A percentile compares a stretch with the other conserved stretches of the same genome.
Evolutionary conservation across 2,113 vertebrate species (phyloP).

Genomic region (Delphinus delphis): DNA sequence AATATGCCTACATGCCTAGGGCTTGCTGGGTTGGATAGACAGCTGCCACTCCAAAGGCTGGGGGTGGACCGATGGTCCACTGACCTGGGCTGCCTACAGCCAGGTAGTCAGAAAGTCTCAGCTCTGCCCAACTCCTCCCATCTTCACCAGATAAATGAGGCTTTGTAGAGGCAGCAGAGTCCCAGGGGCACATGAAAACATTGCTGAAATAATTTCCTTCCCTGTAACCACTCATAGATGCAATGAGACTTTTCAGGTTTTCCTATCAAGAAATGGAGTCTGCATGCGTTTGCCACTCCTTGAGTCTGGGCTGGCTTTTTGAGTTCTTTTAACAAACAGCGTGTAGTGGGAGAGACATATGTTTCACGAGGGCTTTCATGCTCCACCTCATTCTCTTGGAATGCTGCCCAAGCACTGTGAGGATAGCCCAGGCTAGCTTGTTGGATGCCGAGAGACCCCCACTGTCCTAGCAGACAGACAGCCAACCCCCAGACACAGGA

Average conservation of each 20-base stretch:
- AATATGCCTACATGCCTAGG: rapidly evolving
- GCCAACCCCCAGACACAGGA: neutral
- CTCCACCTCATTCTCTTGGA: neutral
- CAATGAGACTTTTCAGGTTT: neutral
- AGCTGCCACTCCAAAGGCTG: neutral
- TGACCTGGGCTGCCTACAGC: neutral
- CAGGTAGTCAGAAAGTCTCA: neutral
- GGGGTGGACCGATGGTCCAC: neutral
- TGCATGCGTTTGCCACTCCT: neutral
- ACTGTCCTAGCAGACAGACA: neutral
- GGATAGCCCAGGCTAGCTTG: neutral
- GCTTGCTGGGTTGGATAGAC: neutral
- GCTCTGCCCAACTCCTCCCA: neutral
- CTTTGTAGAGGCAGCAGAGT: neutral
- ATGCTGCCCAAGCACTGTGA: neutral
- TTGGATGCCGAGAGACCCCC: neutral
- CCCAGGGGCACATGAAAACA: neutral
- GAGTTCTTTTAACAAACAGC: neutral
- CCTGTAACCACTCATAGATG: neutral
- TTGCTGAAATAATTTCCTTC: neutral
- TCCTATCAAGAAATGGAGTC: neutral
- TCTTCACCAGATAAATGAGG: neutral
- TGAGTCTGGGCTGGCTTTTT: neutral
- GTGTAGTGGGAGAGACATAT: neutral
- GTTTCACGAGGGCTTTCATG: neutral